phyloP scores from a whole-genome alignment of 1,140 invertebrate species.

The Aphidius ervi region DNA sequence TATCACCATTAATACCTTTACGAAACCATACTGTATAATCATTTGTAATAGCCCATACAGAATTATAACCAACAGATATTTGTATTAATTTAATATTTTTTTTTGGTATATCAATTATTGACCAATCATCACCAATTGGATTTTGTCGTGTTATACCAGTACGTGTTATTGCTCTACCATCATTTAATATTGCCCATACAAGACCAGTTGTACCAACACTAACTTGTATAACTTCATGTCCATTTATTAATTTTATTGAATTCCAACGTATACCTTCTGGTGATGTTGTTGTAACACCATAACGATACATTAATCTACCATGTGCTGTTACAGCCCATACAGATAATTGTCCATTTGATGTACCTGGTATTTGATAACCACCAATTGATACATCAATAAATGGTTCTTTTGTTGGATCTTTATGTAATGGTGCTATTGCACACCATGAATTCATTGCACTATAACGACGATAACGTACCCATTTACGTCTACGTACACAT shows the following conservation, averaged over 20 bases:
- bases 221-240: conserved; percentile 77
- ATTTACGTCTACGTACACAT: conserved; percentile 83
- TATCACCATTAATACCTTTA: conserved; percentile 73
- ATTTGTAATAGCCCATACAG: conserved; percentile 82
- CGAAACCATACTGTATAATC: conserved; percentile 87
- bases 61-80: conserved; percentile 77
- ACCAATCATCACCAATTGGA: conserved; percentile 72
- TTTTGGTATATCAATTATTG: conserved; percentile 72
- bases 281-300: conserved; percentile 70
- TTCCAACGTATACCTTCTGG: conserved; percentile 84
- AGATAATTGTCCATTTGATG: conserved; percentile 65
- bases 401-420: conserved; percentile 80
- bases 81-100: conserved; percentile 66
- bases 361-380: conserved; percentile 75
- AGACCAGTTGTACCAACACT: conserved; percentile 78
- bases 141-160: conserved; percentile 71
- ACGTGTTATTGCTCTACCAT: conserved; percentile 75
- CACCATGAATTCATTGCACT: conserved; percentile 89
- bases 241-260: conserved; percentile 66
- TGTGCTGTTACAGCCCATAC: conserved; percentile 91
- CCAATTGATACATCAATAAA: conserved; percentile 83
- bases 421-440: conserved; percentile 80
- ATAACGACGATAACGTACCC: conserved; percentile 82
- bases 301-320: conserved; percentile 80
- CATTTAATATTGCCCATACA: conserved; percentile 79